These are phyloP conservation scores for Clusia tigrina DNA, from an alignment of 2,888 invertebrate genomes.

Conservation along the genomic window DNA sequence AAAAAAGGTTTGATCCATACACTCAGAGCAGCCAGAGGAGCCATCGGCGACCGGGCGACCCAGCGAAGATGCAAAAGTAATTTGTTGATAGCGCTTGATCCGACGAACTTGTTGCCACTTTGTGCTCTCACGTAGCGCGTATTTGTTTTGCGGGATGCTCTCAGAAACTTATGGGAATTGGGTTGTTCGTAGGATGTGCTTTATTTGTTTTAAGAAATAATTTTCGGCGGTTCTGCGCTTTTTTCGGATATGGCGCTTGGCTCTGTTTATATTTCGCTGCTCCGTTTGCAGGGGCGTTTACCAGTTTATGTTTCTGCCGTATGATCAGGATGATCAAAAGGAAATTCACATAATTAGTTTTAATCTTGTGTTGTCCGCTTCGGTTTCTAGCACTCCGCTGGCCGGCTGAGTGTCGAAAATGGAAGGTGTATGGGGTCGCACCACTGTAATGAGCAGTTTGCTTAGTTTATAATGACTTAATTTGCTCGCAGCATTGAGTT, in stretches of 20 bases:
- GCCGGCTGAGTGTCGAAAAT: constrained; percentile 7
- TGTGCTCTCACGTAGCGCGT: too few relatives aligned
- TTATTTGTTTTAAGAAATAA: constrained; percentile 50
- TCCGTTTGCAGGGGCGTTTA: constrained; percentile 23
- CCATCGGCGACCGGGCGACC: too few relatives aligned
- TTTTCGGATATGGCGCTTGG: constrained; percentile 13
- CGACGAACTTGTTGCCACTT: constrained; percentile 37
- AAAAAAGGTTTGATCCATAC: too few relatives aligned
- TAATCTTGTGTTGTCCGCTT: constrained; percentile 39
- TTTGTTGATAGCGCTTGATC: constrained; percentile 46
- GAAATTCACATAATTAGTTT: constrained; percentile 62
- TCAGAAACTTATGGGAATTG: constrained; percentile 29
- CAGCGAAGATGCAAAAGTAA: constrained; percentile 48
- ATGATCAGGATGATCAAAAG: constrained; percentile 42
- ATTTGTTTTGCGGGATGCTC: not conserved
- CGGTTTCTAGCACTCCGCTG: not conserved
- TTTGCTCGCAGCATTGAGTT: too few relatives aligned
- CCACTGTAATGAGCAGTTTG: constrained; percentile 38
- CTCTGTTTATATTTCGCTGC: not conserved
- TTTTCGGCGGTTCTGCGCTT: constrained; percentile 43
- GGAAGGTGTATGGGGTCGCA: constrained; percentile 28
- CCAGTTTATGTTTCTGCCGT: constrained; percentile 17
- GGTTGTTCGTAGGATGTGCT: constrained; percentile 41
- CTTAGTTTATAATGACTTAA: constrained; percentile 57
- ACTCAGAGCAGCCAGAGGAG: too few relatives aligned